Percentiles rank a stretch among this genome's conserved stretches.
Evolutionary conservation across 2,888 invertebrate species (phyloP).

Genomic region (Pomacea canaliculata): DNA sequence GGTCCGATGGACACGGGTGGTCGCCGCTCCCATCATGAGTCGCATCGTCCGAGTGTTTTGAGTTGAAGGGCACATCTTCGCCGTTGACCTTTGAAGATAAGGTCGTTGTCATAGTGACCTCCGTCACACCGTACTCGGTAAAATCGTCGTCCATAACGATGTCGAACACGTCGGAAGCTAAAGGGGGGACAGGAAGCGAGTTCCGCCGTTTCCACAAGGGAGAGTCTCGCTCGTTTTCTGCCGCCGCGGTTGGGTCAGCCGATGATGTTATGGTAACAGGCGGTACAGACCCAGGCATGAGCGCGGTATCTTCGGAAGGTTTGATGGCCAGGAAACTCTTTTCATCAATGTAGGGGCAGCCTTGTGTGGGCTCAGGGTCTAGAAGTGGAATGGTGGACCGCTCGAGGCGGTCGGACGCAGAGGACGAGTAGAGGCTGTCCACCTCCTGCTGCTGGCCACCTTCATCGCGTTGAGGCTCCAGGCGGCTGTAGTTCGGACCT

Average conservation of each 20-base stretch:
- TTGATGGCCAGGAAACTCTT: conserved; percentile 62
- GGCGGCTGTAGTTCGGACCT: conserved; percentile 24
- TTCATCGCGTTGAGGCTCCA: conserved; percentile 26
- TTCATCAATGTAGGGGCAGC: conserved; percentile 64
- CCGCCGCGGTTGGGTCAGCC: background rate
- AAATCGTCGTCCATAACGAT: conserved; percentile 30
- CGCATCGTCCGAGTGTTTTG: conserved; percentile 1
- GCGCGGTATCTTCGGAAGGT: conserved; percentile 35
- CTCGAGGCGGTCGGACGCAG: conserved; percentile 28
- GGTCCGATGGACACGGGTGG: conserved; percentile 23
- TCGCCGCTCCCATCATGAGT: background rate
- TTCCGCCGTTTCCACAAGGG: conserved; percentile 40
- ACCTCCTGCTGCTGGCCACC: conserved; percentile 25
- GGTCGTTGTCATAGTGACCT: conserved; percentile 6
- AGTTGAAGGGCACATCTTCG: background rate
- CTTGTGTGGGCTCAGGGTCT: conserved; percentile 46
- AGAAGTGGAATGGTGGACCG: conserved; percentile 38
- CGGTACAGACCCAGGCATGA: background rate
- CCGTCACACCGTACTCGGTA: conserved; percentile 24
- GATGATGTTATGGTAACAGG: background rate
- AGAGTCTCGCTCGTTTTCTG: conserved; percentile 28
- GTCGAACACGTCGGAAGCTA: conserved; percentile 33
- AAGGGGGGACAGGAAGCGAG: conserved; percentile 32
- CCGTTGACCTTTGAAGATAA: conserved; percentile 16
- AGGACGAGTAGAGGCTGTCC: conserved; percentile 29